Evolutionary conservation across 2,113 vertebrate species (phyloP).

Genomic region (Strix aluco): DNA sequence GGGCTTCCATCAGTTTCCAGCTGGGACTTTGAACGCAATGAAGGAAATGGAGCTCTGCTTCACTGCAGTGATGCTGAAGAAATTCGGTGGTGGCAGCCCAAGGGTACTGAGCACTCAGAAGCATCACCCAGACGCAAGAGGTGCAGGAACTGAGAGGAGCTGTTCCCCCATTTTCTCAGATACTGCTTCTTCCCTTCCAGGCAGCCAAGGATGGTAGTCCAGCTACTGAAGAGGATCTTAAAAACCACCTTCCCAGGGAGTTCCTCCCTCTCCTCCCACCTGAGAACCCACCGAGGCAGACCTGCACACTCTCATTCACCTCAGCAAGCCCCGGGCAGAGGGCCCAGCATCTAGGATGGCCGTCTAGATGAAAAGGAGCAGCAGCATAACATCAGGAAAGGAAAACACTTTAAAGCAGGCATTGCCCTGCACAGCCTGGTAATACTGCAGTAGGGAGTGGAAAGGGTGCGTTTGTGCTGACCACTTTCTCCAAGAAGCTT

Average conservation of each 20-base stretch:
- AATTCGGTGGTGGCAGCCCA: background rate
- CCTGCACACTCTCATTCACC: background rate
- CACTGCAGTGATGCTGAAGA: background rate
- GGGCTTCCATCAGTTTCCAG: background rate
- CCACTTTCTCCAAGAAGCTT: background rate
- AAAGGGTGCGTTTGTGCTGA: background rate
- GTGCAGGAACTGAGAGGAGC: background rate
- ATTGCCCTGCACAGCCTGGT: background rate
- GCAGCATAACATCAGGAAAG: background rate
- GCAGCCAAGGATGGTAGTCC: background rate
- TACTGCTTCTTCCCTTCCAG: background rate
- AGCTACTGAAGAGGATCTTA: background rate
- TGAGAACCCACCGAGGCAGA: background rate
- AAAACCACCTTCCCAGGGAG: background rate
- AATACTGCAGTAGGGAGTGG: constrained; percentile 49
- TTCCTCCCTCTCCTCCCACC: background rate
- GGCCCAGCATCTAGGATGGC: background rate
- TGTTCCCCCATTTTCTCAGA: background rate
- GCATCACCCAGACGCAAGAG: background rate
- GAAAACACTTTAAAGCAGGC: background rate
- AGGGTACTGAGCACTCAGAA: background rate
- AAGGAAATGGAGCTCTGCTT: background rate
- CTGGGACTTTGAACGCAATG: background rate
- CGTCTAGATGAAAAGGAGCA: background rate
- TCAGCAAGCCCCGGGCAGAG: background rate